Evolutionary conservation across 1,140 invertebrate genomes (phyloP).

Genomic region (Temnothorax nylanderi): DNA sequence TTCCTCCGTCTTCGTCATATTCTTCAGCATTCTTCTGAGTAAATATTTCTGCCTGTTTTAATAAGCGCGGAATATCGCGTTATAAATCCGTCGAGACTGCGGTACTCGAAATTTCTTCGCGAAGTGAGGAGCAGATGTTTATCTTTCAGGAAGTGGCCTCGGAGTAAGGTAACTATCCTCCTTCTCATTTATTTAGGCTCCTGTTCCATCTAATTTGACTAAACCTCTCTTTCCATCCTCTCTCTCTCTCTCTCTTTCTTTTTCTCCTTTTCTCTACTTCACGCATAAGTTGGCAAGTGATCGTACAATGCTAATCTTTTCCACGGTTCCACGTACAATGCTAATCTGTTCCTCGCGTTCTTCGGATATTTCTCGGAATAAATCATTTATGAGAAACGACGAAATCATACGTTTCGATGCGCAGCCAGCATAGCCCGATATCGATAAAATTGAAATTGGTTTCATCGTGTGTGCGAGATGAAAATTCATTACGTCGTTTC

Average conservation of each 20-base stretch:
- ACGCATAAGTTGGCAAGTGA: background rate
- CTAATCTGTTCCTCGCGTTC: background rate
- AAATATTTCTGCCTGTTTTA: conserved; percentile 26
- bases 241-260: background rate
- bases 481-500: conserved; percentile 36
- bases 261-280: background rate
- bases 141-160: conserved; percentile 33
- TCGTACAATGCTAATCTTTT: background rate
- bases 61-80: conserved; percentile 39
- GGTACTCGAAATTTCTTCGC: conserved; percentile 40
- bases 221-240: background rate
- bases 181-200: conserved; percentile 35
- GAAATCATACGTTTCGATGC: conserved; percentile 25
- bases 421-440: conserved; percentile 8
- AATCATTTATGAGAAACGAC: conserved; percentile 22
- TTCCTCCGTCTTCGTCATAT: conserved; percentile 23
- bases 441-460: conserved; percentile 40
- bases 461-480: conserved; percentile 8
- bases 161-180: conserved; percentile 4
- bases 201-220: conserved; percentile 18
- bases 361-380: conserved; percentile 9
- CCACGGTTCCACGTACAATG: background rate
- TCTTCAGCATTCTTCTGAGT: conserved; percentile 14
- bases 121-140: conserved; percentile 28
- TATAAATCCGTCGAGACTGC: conserved; percentile 42